Percentiles rank a stretch among this genome's conserved stretches.
phyloP scores from a whole-genome alignment of 2,797 vertebrate genomes.

The Premnoplex brunnescens region DNA sequence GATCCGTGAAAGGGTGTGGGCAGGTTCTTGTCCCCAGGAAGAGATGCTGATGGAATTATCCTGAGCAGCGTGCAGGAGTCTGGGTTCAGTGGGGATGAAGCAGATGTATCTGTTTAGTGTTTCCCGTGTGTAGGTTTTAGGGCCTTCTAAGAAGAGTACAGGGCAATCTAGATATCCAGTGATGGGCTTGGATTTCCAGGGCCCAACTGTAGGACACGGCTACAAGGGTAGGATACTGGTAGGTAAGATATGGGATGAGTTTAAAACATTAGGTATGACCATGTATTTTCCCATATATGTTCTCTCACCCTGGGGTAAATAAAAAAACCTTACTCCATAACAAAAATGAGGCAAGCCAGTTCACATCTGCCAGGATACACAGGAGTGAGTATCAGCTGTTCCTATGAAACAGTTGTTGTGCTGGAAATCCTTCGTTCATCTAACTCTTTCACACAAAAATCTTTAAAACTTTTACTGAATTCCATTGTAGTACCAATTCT shows the following conservation, averaged over 20 bases:
- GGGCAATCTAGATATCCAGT: not conserved
- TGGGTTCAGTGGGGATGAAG: accelerated
- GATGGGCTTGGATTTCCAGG: not conserved
- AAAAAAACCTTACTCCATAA: not conserved
- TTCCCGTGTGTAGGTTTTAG: not conserved
- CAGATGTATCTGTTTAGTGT: not conserved
- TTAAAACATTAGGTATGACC: not conserved
- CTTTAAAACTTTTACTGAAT: not conserved
- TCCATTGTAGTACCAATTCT: not conserved
- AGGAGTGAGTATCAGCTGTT: not conserved
- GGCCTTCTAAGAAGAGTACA: not conserved
- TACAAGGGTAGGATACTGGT: not conserved
- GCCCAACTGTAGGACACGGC: not conserved
- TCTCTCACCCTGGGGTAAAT: not conserved
- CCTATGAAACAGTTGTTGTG: not conserved
- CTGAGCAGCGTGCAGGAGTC: not conserved
- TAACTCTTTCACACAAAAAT: not conserved
- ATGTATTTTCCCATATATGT: not conserved
- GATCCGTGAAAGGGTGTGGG: not conserved
- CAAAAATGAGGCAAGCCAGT: not conserved
- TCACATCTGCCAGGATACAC: not conserved
- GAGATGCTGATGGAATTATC: not conserved
- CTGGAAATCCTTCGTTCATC: not conserved
- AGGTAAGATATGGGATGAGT: not conserved
- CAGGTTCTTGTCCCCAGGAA: not conserved